Conservation (phyloP, 1,140 invertebrate species). For the Magallana ariakensis region DNA sequence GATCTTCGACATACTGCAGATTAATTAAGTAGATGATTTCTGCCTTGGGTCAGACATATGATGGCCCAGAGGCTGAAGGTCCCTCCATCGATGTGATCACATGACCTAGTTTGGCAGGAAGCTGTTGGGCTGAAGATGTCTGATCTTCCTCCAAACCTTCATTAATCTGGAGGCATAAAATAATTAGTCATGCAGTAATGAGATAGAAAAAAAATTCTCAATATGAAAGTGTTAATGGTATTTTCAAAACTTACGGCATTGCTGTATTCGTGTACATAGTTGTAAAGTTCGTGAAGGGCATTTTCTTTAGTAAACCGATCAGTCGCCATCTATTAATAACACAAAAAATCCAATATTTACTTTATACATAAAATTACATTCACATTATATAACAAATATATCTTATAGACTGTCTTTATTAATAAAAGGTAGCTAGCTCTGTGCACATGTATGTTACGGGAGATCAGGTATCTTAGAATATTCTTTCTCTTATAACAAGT, state of each 20-base stretch:
- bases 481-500: too few relatives aligned
- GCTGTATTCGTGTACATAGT: slow-evolving; percentile 74
- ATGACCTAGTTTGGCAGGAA: slow-evolving; percentile 70
- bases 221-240: not conserved
- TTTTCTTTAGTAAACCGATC: slow-evolving; percentile 74
- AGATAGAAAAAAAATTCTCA: not conserved
- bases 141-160: slow-evolving; percentile 65
- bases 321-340: slow-evolving; percentile 70
- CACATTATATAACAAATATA: too few relatives aligned
- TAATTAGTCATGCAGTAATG: not conserved
- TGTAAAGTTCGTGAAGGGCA: slow-evolving; percentile 75
- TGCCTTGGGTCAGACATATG: slow-evolving; percentile 60
- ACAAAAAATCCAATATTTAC: not conserved
- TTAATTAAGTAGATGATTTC: not conserved
- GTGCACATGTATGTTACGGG: too few relatives aligned
- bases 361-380: too few relatives aligned
- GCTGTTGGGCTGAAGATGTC: slow-evolving; percentile 68
- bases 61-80: slow-evolving; percentile 63
- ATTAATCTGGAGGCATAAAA: slow-evolving; percentile 52
- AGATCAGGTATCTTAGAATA: too few relatives aligned
- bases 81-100: slow-evolving; percentile 75
- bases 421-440: too few relatives aligned
- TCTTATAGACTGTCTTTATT: too few relatives aligned
- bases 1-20: slow-evolving; percentile 10
- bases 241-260: slow-evolving; percentile 66